A percentile compares a stretch with the other conserved stretches of the same genome.
phyloP scores from a whole-genome alignment of 2,113 vertebrate species.

The Irena cyanogastra region DNA sequence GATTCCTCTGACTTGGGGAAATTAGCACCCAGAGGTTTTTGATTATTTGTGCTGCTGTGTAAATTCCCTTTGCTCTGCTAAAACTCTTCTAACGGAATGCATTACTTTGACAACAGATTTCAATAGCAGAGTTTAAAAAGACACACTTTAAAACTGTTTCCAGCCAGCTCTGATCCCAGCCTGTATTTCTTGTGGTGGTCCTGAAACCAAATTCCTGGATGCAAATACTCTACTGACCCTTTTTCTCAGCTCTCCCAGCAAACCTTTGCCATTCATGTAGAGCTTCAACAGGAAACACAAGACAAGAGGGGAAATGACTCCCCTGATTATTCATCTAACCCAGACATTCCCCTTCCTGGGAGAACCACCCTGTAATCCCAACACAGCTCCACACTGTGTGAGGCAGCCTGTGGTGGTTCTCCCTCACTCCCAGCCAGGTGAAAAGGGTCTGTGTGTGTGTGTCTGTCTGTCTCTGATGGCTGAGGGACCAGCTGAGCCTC shows the following conservation, averaged over 20 bases:
- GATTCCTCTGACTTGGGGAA: neutral
- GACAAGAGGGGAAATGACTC: neutral
- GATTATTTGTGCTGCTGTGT: neutral
- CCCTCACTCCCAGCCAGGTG: neutral
- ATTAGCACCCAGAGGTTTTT: neutral
- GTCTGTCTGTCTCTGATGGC: neutral
- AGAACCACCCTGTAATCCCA: neutral
- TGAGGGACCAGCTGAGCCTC: neutral
- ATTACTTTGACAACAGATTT: neutral
- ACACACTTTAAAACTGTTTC: neutral
- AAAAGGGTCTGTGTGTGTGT: neutral
- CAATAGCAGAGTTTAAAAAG: neutral
- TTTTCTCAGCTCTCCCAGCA: neutral
- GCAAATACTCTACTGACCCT: neutral
- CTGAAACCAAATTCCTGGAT: neutral
- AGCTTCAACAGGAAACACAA: neutral
- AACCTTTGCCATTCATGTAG: neutral
- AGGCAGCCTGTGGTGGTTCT: neutral
- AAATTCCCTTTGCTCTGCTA: neutral
- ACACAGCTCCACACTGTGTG: neutral
- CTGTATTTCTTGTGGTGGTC: neutral
- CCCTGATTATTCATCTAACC: neutral
- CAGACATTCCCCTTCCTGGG: neutral
- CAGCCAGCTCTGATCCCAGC: neutral
- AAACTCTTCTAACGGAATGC: neutral